Evolutionary conservation across 2,113 vertebrate species (phyloP), one percentile per base, ranked within the genome.

Genomic region (Egretta garzetta): DNA sequence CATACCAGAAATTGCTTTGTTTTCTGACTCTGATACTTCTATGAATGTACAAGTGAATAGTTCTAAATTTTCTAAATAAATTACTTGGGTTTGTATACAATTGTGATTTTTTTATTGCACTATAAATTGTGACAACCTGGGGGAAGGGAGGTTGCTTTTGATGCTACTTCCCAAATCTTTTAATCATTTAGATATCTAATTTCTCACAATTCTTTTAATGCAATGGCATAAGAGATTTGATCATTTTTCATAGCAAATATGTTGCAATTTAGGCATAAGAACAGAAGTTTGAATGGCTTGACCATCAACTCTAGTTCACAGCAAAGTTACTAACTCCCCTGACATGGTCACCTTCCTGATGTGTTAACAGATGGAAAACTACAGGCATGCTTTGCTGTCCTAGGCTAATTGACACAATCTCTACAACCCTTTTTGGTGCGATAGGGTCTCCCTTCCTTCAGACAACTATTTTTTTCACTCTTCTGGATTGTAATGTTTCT

Each of bases 61-160:
- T 80, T 93, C 17, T 43, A 72, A 21, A 71, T 92, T 96, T 95
- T 94, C 60, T 93, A 90, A 97, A 95, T 95, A 96, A 96, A 97
- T 71, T 52, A 49, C 45, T 91, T 92, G 28, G 15, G 3, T 96
- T 96, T 94, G 20, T 86, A 93, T 71, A 35, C 27, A 55, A 2
- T 55, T 75, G 53, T 49, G 35, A 4, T 39, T 37, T 90, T 94
- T 77, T 56, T 33, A 73, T 86, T 96, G 30, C 32, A 49, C 15
- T 79, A 30, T 56, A 41, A 55, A 72, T 18, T 49, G 1, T 80
- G 30, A 59, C 62, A 76, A 2, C 23, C 4, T 62, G 35, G 27
- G 37, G n/a, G 12, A 77, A 24, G 47, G 35, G 19, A 64, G 27
- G 33, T 84, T 74, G 23, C n/a, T 84, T 68, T 86, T 75, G 43